These are phyloP conservation scores for Channallabes apus DNA, from an alignment of 2,797 vertebrate genomes.

Conservation along the genomic window DNA sequence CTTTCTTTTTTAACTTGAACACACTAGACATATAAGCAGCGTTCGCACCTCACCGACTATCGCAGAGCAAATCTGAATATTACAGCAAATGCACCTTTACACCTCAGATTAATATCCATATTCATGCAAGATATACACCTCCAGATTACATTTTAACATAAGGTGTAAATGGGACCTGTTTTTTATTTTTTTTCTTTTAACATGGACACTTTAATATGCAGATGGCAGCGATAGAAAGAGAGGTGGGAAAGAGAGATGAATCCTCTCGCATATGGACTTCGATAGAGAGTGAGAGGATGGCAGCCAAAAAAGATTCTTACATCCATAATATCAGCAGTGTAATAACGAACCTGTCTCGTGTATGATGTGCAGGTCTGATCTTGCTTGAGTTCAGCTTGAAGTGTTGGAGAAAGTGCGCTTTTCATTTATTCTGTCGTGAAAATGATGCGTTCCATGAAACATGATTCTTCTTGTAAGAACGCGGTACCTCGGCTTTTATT, in stretches of 20 bases:
- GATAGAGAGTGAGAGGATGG: neutral
- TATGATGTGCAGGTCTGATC: neutral
- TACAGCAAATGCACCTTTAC: neutral
- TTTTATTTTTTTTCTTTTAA: neutral
- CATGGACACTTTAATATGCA: slow-evolving; percentile 41
- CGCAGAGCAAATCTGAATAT: neutral
- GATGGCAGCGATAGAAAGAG: slow-evolving; percentile 47
- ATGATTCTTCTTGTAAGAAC: neutral
- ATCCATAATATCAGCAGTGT: slow-evolving; percentile 13
- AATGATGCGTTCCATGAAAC: neutral
- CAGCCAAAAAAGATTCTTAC: slow-evolving; percentile 25
- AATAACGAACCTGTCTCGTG: slow-evolving; percentile 11
- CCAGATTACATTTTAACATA: neutral
- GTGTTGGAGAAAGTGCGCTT: neutral
- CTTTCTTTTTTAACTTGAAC: neutral
- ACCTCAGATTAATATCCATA: slow-evolving; percentile 1
- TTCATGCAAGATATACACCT: neutral
- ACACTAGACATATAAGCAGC: neutral
- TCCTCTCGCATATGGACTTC: slow-evolving; percentile 30
- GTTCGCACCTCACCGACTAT: neutral
- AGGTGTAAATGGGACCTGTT: slow-evolving; percentile 5
- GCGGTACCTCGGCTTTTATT: neutral
- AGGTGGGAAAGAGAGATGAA: slow-evolving; percentile 47
- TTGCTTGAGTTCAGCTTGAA: neutral
- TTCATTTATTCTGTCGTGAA: neutral